Percentiles rank a stretch among this genome's conserved stretches.
Evolutionary conservation across 2,113 vertebrate species (phyloP).

Genomic region (Paratilapia polleni): DNA sequence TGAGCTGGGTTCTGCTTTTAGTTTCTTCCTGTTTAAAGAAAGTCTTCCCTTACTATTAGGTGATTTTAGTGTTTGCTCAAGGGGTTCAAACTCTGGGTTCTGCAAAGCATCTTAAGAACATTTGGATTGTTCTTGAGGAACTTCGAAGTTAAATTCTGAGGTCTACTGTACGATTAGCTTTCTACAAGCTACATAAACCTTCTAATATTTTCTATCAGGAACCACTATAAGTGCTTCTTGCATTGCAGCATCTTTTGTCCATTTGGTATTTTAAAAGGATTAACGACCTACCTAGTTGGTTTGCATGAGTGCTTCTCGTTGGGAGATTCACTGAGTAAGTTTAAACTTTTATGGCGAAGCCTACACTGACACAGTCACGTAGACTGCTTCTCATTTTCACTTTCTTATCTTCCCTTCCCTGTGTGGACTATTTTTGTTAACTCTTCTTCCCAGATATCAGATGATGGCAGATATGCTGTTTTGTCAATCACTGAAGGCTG

Average conservation of each 20-base stretch:
- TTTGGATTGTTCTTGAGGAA: neutral
- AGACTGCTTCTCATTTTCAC: neutral
- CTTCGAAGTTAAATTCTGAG: neutral
- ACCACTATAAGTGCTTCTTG: no score
- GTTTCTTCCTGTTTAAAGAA: neutral
- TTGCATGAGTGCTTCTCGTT: neutral
- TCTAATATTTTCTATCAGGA: no score
- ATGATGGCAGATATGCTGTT: conserved; percentile 77
- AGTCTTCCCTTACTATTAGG: neutral
- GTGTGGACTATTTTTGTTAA: neutral
- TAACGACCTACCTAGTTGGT: neutral
- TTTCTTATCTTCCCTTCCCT: neutral
- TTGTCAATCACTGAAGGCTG: conserved; percentile 81
- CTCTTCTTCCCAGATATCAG: conserved; percentile 72
- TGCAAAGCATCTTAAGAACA: neutral
- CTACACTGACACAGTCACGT: accelerated
- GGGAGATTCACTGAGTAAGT: neutral
- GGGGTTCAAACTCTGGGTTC: neutral
- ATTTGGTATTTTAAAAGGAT: neutral
- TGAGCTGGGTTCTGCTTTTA: neutral
- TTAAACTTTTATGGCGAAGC: neutral
- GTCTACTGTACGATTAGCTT: neutral
- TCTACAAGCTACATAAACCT: neutral
- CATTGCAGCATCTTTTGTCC: neutral
- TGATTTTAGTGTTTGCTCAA: neutral